phyloP scores from a whole-genome alignment of 1,140 invertebrate species.

The Orius laevigatus region DNA sequence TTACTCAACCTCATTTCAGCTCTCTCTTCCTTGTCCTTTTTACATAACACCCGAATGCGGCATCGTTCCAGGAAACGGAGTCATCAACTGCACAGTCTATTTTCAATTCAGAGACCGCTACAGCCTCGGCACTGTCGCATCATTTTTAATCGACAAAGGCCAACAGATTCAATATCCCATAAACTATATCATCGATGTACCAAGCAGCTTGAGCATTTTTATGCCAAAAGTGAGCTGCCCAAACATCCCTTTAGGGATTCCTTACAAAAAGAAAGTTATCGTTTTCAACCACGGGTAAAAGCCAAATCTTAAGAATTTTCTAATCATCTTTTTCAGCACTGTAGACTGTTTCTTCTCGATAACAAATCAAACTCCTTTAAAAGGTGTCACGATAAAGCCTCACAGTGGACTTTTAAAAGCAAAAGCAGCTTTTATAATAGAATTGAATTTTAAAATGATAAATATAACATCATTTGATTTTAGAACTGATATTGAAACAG shows the following conservation, averaged over 20 bases:
- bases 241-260: not conserved
- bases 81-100: conserved; percentile 11
- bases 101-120: not conserved
- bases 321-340: conserved; percentile 3
- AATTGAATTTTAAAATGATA: conserved; percentile 2
- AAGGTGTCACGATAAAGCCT: conserved; percentile 8
- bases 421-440: not conserved
- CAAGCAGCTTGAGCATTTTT: not conserved
- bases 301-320: not conserved
- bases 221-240: not conserved
- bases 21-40: conserved; percentile 8
- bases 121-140: not conserved
- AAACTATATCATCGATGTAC: not conserved
- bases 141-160: not conserved
- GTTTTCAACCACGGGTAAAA: conserved; percentile 1
- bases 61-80: conserved; percentile 19
- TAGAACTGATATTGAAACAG: not conserved
- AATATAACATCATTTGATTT: conserved; percentile 8
- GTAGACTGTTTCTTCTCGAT: conserved; percentile 2
- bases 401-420: conserved; percentile 2
- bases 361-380: not conserved
- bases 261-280: not conserved
- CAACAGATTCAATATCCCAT: not conserved
- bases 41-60: conserved; percentile 19
- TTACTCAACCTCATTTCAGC: too few species aligned